These are phyloP conservation scores for Tanypteryx hageni DNA, from an alignment of 2,888 invertebrate genomes.

Conservation along the genomic window DNA sequence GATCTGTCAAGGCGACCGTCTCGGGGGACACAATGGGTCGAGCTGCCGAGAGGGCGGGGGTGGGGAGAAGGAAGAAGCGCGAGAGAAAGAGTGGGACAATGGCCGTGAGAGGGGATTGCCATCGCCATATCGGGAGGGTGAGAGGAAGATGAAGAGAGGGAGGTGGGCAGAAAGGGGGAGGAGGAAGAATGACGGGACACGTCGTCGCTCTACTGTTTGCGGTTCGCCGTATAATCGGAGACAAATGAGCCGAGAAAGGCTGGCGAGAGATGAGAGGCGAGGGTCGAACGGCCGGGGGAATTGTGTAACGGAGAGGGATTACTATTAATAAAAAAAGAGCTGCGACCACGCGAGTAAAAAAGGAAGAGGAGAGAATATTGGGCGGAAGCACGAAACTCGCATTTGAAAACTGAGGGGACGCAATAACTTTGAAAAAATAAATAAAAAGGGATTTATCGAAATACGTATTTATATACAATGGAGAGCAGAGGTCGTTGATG, in stretches of 20 bases:
- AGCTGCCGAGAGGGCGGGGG: neutral
- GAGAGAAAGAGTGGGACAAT: slow-evolving; percentile 26
- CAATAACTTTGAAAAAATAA: slow-evolving; percentile 46
- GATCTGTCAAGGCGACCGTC: slow-evolving; percentile 61
- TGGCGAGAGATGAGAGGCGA: slow-evolving; percentile 9
- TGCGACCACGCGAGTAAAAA: neutral
- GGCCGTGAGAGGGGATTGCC: neutral
- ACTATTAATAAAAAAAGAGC: slow-evolving; percentile 51
- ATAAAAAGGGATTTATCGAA: slow-evolving; percentile 58
- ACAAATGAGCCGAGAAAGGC: slow-evolving; percentile 61
- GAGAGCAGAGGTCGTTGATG: slow-evolving; percentile 34
- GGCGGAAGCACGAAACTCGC: slow-evolving; percentile 51
- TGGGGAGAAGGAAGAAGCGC: neutral
- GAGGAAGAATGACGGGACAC: slow-evolving; percentile 43
- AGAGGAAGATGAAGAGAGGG: neutral
- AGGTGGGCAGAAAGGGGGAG: neutral
- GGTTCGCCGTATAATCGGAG: slow-evolving; percentile 63
- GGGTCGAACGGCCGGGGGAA: slow-evolving; percentile 39
- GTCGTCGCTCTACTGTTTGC: slow-evolving; percentile 55
- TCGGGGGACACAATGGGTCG: slow-evolving; percentile 47
- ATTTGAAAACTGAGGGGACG: slow-evolving; percentile 56
- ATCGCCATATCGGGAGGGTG: slow-evolving; percentile 38
- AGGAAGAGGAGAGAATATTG: slow-evolving; percentile 29
- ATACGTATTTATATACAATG: slow-evolving; percentile 50
- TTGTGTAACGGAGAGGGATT: slow-evolving; percentile 20